Percentiles rank a stretch among this genome's conserved stretches.
These are phyloP conservation scores for Monochamus alternatus DNA, from an alignment of 2,888 invertebrate genomes.

Conservation along the genomic window DNA sequence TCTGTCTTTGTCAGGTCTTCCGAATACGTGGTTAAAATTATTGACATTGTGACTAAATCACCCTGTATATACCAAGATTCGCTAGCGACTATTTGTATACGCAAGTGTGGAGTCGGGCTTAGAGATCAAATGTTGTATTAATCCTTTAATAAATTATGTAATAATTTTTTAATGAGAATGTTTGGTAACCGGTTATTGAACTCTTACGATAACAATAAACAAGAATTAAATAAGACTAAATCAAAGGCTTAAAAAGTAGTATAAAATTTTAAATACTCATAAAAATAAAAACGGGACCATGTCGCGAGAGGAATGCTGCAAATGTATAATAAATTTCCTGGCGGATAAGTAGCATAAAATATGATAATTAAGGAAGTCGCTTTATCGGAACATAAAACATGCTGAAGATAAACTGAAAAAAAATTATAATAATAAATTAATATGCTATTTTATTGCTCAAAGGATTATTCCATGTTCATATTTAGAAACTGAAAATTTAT, in stretches of 20 bases:
- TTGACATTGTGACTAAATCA: no score
- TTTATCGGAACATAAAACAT: neutral
- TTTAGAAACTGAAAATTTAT: no score
- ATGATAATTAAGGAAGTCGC: conserved; percentile 7
- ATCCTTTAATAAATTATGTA: neutral
- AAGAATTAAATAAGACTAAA: neutral
- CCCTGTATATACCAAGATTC: no score
- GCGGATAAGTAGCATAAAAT: neutral
- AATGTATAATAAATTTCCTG: neutral
- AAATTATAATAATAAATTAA: neutral
- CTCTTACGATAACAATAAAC: conserved; percentile 8
- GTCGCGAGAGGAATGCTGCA: neutral
- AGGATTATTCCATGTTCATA: no score
- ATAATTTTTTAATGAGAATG: neutral
- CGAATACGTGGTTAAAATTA: no score
- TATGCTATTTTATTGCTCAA: no score
- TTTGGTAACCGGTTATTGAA: conserved; percentile 10
- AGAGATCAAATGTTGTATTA: neutral
- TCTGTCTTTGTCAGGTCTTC: no score
- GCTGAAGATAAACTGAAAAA: neutral
- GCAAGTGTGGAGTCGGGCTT: no score
- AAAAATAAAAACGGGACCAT: conserved; percentile 7
- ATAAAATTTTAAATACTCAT: conserved; percentile 8
- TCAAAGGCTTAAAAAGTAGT: neutral
- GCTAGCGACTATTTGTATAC: no score